These are phyloP conservation scores for Leucania comma DNA, from an alignment of 2,888 invertebrate genomes.

Conservation along the genomic window DNA sequence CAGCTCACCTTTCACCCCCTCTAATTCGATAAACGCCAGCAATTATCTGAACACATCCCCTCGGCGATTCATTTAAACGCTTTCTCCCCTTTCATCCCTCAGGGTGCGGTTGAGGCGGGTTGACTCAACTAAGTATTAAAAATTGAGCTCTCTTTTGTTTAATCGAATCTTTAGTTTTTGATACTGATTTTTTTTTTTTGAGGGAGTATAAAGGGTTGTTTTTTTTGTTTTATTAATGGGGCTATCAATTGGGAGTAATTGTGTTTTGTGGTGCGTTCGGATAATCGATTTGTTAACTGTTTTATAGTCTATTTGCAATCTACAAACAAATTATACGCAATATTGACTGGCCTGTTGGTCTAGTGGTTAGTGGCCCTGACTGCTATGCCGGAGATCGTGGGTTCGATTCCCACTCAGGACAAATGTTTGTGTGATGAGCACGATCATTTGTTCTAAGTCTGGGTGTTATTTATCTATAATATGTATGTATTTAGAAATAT, in stretches of 20 bases:
- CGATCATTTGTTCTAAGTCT: no score
- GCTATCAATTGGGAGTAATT: not conserved
- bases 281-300: not conserved
- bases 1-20: constrained; percentile 45
- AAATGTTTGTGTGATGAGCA: no score
- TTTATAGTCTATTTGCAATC: no score
- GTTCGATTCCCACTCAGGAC: no score
- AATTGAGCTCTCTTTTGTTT: constrained; percentile 39
- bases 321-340: no score
- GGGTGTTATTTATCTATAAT: no score
- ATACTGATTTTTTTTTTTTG: constrained; percentile 29
- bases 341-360: no score
- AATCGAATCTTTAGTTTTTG: constrained; percentile 47
- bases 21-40: constrained; percentile 71
- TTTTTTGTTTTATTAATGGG: not conserved
- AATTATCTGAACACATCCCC: constrained; percentile 64
- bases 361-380: no score
- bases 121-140: constrained; percentile 48
- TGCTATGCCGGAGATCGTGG: no score
- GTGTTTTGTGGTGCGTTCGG: not conserved
- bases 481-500: no score
- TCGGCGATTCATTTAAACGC: constrained; percentile 61
- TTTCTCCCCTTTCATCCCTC: constrained; percentile 49
- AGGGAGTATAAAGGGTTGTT: constrained; percentile 10
- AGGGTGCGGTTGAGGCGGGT: constrained; percentile 50